phyloP scores from a whole-genome alignment of 35 echinoderm and acorn worm species.

The Strongylocentrotus purpuratus region DNA sequence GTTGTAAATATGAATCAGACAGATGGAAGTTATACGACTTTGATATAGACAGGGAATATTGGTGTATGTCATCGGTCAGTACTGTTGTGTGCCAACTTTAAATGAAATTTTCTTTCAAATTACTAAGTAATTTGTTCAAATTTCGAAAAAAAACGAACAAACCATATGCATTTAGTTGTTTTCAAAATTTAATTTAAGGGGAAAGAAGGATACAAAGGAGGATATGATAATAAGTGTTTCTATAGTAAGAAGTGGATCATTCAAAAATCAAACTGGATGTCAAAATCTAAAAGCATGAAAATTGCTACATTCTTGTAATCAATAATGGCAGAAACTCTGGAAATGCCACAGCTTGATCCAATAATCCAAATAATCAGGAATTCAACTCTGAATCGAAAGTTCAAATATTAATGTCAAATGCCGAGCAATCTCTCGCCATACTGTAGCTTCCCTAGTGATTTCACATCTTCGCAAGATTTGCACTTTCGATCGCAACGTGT shows the following conservation, averaged over 20 bases:
- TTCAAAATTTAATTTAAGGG: no score
- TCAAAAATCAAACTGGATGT: not conserved
- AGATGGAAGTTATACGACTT: not conserved
- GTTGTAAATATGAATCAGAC: not conserved
- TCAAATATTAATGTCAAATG: not conserved
- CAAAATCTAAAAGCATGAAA: not conserved
- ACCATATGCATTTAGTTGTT: no score
- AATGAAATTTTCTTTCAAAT: not conserved
- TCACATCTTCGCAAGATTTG: not conserved
- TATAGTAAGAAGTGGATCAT: not conserved
- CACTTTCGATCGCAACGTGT: not conserved
- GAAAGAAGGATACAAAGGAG: not conserved
- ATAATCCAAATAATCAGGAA: not conserved
- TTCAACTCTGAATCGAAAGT: not conserved
- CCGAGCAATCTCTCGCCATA: not conserved
- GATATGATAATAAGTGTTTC: not conserved
- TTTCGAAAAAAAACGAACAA: not conserved
- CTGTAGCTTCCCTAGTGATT: not conserved
- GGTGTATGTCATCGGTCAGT: no score
- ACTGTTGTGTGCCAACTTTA: not conserved
- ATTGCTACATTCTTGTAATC: not conserved
- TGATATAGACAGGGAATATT: not conserved
- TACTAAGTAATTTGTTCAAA: not conserved
- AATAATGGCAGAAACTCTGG: not conserved
- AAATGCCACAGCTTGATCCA: not conserved